Evolutionary conservation across 2,888 invertebrate genomes (phyloP).

Genomic region (Rhagophthalmus giganteus): DNA sequence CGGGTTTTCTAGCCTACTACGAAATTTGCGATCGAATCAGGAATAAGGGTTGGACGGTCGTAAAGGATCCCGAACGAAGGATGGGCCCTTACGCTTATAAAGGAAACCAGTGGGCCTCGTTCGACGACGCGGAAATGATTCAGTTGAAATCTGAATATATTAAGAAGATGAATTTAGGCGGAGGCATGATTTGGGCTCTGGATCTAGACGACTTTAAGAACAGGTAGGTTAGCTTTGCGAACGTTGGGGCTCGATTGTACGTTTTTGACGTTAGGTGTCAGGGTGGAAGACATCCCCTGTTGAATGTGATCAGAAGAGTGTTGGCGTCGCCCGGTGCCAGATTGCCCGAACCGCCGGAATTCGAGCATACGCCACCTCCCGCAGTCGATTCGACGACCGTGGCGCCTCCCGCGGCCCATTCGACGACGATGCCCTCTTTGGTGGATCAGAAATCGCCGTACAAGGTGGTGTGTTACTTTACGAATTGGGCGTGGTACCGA

Average conservation of each 20-base stretch:
- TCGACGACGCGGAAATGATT: constrained; percentile 80
- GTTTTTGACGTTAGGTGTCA: too few species aligned
- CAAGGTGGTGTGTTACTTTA: constrained; percentile 89
- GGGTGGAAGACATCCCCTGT: constrained; percentile 77
- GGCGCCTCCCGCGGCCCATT: constrained; percentile 26
- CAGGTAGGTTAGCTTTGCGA: too few species aligned
- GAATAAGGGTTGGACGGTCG: constrained; percentile 77
- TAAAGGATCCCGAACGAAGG: constrained; percentile 73
- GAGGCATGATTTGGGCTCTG: constrained; percentile 90
- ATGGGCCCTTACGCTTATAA: constrained; percentile 90
- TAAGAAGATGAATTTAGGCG: constrained; percentile 75
- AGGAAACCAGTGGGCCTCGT: constrained; percentile 90
- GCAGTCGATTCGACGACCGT: constrained; percentile 24
- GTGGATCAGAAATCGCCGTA: constrained; percentile 54
- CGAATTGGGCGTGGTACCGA: constrained; percentile 94
- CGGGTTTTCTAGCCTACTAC: constrained; percentile 86
- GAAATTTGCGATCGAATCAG: constrained; percentile 86
- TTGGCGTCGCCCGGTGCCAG: constrained; percentile 59
- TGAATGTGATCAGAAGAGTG: constrained; percentile 75
- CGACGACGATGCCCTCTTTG: constrained; percentile 33
- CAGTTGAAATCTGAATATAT: constrained; percentile 78
- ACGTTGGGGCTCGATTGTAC: too few species aligned
- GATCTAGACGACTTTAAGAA: constrained; percentile 86
- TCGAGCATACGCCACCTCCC: constrained; percentile 5
- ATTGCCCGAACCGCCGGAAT: constrained; percentile 22